A percentile compares a stretch with the other conserved stretches of the same genome.
phyloP scores from a whole-genome alignment of 2,888 invertebrate species.

The Neoaliturus tenellus region DNA sequence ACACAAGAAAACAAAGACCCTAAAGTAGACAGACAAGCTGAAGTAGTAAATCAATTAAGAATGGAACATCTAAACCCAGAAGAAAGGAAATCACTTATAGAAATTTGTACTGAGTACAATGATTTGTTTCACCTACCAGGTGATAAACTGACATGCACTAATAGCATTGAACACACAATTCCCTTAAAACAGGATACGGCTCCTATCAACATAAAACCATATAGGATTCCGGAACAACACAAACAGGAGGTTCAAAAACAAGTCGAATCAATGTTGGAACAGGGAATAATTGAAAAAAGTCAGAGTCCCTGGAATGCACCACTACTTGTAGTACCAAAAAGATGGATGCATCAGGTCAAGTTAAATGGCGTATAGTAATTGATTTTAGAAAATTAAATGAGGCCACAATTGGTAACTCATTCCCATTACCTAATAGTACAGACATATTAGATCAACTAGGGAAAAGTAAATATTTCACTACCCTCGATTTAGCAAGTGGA shows the following conservation, averaged over 20 bases:
- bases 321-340: slow-evolving; percentile 42
- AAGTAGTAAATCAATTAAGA: too few relatives aligned
- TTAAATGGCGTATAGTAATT: neutral
- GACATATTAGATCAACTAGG: slow-evolving; percentile 40
- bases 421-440: slow-evolving; percentile 1
- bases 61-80: neutral
- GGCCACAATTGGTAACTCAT: slow-evolving; percentile 15
- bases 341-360: neutral
- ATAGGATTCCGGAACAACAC: slow-evolving; percentile 30
- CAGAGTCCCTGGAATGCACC: slow-evolving; percentile 20
- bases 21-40: too few relatives aligned
- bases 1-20: too few relatives aligned
- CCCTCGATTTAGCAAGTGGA: slow-evolving; percentile 35
- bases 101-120: neutral
- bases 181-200: neutral
- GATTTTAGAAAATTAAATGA: slow-evolving; percentile 38
- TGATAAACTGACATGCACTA: neutral
- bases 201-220: slow-evolving; percentile 18
- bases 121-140: neutral
- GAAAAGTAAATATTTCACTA: slow-evolving; percentile 10
- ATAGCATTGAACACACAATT: neutral
- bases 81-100: neutral
- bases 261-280: slow-evolving; percentile 4
- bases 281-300: neutral
- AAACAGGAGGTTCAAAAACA: neutral